Conservation (phyloP, 2,797 vertebrate genomes). For the Calcarius lapponicus region DNA sequence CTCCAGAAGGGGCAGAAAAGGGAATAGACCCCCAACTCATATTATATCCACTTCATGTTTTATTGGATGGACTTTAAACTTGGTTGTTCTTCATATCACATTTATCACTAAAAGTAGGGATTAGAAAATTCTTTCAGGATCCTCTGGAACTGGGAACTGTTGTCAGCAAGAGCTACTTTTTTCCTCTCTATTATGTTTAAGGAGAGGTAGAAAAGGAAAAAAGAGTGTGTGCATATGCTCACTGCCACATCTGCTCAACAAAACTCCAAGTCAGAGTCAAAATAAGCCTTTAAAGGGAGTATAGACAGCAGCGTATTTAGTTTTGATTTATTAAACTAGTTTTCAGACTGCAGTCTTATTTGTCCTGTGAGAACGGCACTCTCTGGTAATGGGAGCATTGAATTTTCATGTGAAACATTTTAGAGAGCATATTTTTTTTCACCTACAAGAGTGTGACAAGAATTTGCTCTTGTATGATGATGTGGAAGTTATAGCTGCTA, state of each 20-base stretch:
- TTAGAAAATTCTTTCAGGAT: not conserved
- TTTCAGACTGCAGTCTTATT: conserved; percentile 52
- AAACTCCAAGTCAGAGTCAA: not conserved
- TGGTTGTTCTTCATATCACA: not conserved
- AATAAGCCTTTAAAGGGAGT: conserved; percentile 49
- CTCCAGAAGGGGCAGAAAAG: not conserved
- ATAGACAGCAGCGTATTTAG: conserved; percentile 43
- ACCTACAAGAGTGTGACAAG: conserved; percentile 48
- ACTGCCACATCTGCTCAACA: not conserved
- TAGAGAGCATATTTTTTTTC: conserved; percentile 60
- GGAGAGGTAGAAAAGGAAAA: not conserved
- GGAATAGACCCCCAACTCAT: not conserved
- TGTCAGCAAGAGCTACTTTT: not conserved
- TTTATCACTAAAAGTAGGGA: not conserved
- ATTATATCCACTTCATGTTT: not conserved
- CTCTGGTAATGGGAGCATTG: conserved; percentile 50
- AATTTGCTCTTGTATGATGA: conserved; percentile 48
- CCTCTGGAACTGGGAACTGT: not conserved
- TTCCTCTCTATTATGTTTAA: not conserved
- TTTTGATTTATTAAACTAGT: conserved; percentile 69
- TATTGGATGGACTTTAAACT: not conserved
- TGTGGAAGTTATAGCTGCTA: conserved; percentile 56
- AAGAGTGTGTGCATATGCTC: not conserved
- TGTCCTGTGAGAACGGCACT: conserved; percentile 58
- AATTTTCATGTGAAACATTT: conserved; percentile 65